phyloP scores from a whole-genome alignment of 2,888 invertebrate species.

The Acanthococcus lagerstroemiae region DNA sequence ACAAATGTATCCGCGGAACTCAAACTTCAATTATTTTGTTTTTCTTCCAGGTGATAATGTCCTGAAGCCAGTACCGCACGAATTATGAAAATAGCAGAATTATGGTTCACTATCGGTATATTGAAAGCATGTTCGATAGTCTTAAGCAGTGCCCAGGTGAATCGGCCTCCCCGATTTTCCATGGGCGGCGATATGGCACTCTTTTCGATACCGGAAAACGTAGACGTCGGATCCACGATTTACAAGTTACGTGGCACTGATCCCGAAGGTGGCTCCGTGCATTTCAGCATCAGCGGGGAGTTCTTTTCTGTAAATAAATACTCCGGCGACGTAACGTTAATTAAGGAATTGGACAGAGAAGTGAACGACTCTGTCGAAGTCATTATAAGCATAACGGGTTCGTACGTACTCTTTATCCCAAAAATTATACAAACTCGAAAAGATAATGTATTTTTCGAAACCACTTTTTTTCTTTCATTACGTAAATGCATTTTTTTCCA shows the following conservation, averaged over 20 bases:
- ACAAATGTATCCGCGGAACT: too few species aligned
- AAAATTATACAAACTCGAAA: too few species aligned
- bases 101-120: background rate
- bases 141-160: slow-evolving; percentile 39
- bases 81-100: slow-evolving; percentile 7
- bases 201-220: slow-evolving; percentile 62
- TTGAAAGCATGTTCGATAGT: background rate
- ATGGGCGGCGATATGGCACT: slow-evolving; percentile 69
- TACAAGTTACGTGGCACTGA: slow-evolving; percentile 65
- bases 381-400: slow-evolving; percentile 71
- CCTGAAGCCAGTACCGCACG: background rate
- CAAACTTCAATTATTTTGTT: too few species aligned
- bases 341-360: slow-evolving; percentile 61
- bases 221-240: slow-evolving; percentile 62
- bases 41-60: slow-evolving; percentile 9
- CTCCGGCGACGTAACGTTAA: slow-evolving; percentile 63
- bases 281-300: slow-evolving; percentile 72
- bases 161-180: slow-evolving; percentile 63
- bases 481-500: background rate
- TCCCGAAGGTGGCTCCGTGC: slow-evolving; percentile 61
- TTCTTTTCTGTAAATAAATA: slow-evolving; percentile 66
- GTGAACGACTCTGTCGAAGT: slow-evolving; percentile 59
- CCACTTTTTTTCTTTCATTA: too few species aligned
- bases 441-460: too few species aligned
- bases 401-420: background rate